Evolutionary conservation across 2,113 vertebrate genomes (phyloP), one percentile per base, ranked within the genome.

Genomic region (Junco hyemalis): DNA sequence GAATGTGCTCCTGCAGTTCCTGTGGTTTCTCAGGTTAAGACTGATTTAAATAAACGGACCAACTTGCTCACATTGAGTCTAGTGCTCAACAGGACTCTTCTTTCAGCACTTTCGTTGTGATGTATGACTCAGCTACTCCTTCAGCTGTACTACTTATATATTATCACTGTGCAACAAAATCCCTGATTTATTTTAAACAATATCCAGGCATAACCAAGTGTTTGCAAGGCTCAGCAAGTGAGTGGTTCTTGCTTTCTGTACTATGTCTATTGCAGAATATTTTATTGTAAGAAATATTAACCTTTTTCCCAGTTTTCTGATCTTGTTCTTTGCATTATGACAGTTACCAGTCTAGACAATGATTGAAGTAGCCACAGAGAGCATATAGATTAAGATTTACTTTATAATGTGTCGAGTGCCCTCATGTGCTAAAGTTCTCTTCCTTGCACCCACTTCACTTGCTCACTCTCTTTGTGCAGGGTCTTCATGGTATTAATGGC

Each of bases 41-140:
- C 14, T 64, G 35, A 82, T 59, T 81, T 93, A 92, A 95, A 94
- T 65, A 91, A 96, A 91, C 7, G 21, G 80, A 85, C 71, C 81
- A 88, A 76, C 47, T 61, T 85, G 71, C 42, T 95, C 51, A 25
- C 42, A 17, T 36, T 16, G 16, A 71, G 40, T 35, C 65, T 38
- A 35, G 31, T 6, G 1, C 68, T 81, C 59, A 59, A 50, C 68
- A 53, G 0, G 0, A 70, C 64, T 74, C 64, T 72, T 65, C 65
- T 81, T 95, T 92, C 94, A 93, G 90, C 80, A 84, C 85, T 88
- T 90, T 19, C 0, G 0, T 78, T 68, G 79, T 60, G 71, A 79
- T 0, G 1, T 50, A 66, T 95, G 79, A 96, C 77, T 91, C 91
- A 94, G 81, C 70, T 89, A 48, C 66, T 82, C 36, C 61, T 72